Conservation (phyloP, 2,797 vertebrate genomes). For the Emys orbicularis region DNA sequence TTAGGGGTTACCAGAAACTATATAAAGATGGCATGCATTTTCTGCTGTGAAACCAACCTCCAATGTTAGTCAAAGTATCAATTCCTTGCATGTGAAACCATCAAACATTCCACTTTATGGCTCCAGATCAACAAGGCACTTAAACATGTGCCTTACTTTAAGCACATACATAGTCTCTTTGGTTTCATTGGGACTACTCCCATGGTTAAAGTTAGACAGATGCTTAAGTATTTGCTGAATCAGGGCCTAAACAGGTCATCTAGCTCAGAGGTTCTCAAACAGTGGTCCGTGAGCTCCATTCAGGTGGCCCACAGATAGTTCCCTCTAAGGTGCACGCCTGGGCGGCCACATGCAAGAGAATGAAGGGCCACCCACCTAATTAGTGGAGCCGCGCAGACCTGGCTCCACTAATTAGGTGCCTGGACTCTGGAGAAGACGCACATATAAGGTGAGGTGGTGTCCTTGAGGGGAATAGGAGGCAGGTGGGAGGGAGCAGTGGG, state of each 20-base stretch:
- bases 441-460: too few relatives aligned
- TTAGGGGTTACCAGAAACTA: background rate
- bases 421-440: too few relatives aligned
- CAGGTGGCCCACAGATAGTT: too few relatives aligned
- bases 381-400: too few relatives aligned
- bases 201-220: background rate
- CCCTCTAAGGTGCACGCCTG: too few relatives aligned
- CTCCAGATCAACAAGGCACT: background rate
- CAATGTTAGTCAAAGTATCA: rapidly evolving
- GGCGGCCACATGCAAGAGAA: too few relatives aligned
- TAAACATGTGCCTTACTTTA: background rate
- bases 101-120: background rate
- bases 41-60: background rate
- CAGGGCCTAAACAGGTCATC: background rate
- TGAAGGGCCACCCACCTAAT: too few relatives aligned
- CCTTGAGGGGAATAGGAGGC: too few relatives aligned
- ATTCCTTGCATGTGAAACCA: background rate
- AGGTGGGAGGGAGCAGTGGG: too few relatives aligned
- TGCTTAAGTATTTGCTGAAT: too few relatives aligned
- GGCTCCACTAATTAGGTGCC: too few relatives aligned
- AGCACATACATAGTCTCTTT: background rate
- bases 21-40: background rate
- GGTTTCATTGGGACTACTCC: background rate
- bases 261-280: background rate
- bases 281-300: too few relatives aligned